Conservation (phyloP, 2,797 vertebrate genomes). For the Lutjanus argentimaculatus region DNA sequence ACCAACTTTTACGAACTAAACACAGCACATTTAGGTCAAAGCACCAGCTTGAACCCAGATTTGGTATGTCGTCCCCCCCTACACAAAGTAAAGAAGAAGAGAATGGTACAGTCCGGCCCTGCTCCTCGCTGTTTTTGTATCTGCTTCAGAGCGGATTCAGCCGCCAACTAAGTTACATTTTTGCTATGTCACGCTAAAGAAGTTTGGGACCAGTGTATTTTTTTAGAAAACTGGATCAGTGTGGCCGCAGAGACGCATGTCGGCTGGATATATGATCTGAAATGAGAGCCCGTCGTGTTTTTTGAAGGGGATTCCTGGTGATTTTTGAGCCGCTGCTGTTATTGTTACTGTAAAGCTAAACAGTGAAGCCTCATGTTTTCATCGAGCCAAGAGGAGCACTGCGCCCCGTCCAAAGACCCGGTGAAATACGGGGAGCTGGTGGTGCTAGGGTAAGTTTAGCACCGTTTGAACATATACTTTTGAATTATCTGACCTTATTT, state of each 20-base stretch:
- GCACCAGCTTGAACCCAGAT: not conserved
- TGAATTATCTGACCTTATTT: not conserved
- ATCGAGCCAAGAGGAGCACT: constrained; percentile 93
- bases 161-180: constrained; percentile 83
- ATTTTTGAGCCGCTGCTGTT: constrained; percentile 54
- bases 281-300: constrained; percentile 67
- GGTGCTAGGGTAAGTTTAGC: constrained; percentile 93
- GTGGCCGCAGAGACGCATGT: not conserved
- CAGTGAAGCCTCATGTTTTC: constrained; percentile 92
- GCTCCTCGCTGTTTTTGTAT: constrained; percentile 85
- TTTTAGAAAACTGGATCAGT: constrained; percentile 18
- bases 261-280: constrained; percentile 42
- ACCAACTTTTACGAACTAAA: not conserved
- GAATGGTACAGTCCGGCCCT: constrained; percentile 85
- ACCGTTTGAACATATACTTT: not conserved
- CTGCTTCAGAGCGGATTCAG: constrained; percentile 80
- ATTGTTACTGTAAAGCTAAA: constrained; percentile 71
- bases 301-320: constrained; percentile 70
- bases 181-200: constrained; percentile 69
- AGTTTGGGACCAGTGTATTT: constrained; percentile 66
- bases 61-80: constrained; percentile 44
- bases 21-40: rapidly evolving
- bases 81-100: constrained; percentile 75
- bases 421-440: constrained; percentile 97
- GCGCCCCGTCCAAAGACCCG: constrained; percentile 94